These are phyloP conservation scores for Tyrophagus putrescentiae DNA, from an alignment of 1,140 invertebrate genomes.

Conservation along the genomic window DNA sequence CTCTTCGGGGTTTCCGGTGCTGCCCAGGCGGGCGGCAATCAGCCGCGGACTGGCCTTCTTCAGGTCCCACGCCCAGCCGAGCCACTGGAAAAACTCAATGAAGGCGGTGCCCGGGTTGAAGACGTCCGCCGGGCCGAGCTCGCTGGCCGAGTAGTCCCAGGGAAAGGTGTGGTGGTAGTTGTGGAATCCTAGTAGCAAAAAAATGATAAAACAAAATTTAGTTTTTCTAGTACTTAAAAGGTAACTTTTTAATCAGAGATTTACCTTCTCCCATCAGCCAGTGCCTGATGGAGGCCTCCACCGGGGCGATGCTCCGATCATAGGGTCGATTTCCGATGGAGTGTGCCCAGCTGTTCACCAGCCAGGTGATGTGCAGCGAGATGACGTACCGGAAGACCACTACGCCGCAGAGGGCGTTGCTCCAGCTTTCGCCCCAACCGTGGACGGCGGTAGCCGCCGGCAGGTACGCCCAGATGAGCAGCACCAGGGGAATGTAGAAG, in stretches of 20 bases:
- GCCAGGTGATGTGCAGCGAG: slow-evolving; percentile 50
- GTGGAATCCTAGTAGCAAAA: too few relatives aligned
- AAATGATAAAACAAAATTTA: too few relatives aligned
- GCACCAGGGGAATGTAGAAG: slow-evolving; percentile 12
- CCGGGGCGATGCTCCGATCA: slow-evolving; percentile 37
- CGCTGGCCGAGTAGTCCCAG: slow-evolving; percentile 38
- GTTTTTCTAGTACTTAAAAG: too few relatives aligned
- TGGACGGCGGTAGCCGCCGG: neutral
- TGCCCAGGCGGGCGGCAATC: neutral
- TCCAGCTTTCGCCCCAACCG: neutral
- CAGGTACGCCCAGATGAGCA: slow-evolving; percentile 13
- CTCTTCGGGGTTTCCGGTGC: neutral
- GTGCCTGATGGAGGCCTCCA: slow-evolving; percentile 37
- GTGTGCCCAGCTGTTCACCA: slow-evolving; percentile 41
- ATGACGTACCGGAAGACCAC: slow-evolving; percentile 10
- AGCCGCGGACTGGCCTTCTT: slow-evolving; percentile 28
- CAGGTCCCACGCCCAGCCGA: slow-evolving; percentile 39
- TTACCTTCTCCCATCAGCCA: slow-evolving; percentile 46
- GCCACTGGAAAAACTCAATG: slow-evolving; percentile 37
- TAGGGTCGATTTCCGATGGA: slow-evolving; percentile 36
- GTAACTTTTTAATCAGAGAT: too few relatives aligned
- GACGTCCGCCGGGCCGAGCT: slow-evolving; percentile 33
- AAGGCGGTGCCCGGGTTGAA: slow-evolving; percentile 42
- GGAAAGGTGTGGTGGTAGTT: slow-evolving; percentile 46
- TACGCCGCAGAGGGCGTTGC: slow-evolving; percentile 3